Base-by-base conservation (phyloP, 2,888 invertebrate genomes). In the Elegia similella region DNA sequence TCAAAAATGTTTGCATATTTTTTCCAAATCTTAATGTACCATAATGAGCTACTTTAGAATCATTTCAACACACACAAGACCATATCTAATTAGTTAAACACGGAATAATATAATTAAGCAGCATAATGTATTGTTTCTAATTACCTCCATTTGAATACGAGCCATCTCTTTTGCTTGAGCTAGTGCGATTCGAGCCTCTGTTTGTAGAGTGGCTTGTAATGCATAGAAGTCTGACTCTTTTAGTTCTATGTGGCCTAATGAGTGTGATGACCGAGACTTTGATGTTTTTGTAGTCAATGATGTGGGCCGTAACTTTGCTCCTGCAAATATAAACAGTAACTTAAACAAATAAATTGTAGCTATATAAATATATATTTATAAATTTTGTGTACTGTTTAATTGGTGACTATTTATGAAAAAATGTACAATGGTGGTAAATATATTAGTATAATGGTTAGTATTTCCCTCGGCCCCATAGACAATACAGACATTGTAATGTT, bases 121-220 rank as follows among this genome's bases (percentile, higher is more conserved):
- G n/a, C 13, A 7, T 15, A 29, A 47, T 48, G 17, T 43, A 42
- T 15, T 44, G 47, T 54, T 15, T 17, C 7, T 52, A 46, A 62
- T 73, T 84, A 95, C 95, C 93, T 96, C 96, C 96, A 97, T 97
- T 86, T 97, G 97, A 93, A 97, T 95, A 69, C 96, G 94, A 34
- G 98, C 97, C 95, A 97, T 95, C 84, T 97, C 96, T 80, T 97
- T 97, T 23, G 98, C 97, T 85, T 97, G 97, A 0, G 96, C 95
- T 61, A 98, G 88, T 6, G 97, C 97, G 92, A 96, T 94, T 72
- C 97, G 92, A 5, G 97, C 97, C 83, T 98, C 97, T 48, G 96
- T 95, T 82, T 97, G 96, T 57, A 98, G 91, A 67, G 96, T 93
- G 7, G 96, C 95, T 85, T 96, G 96, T 60, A 95, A 93, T 16